phyloP scores from a whole-genome alignment of 2,113 vertebrate species.

The Martes martes region DNA sequence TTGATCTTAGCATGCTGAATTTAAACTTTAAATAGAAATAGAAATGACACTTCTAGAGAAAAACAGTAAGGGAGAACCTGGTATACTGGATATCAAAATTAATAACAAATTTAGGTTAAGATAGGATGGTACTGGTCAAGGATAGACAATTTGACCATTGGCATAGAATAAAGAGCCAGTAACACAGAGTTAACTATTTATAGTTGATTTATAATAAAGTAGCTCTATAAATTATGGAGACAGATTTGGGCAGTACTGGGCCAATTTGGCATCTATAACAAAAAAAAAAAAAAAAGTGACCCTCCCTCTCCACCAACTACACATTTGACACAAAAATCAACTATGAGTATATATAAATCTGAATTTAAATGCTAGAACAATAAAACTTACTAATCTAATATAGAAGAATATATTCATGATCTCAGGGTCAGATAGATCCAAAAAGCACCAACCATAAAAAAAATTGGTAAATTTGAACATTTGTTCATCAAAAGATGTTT shows the following conservation, averaged over 20 bases:
- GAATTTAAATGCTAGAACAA: background rate
- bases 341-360: background rate
- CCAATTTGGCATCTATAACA: background rate
- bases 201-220: background rate
- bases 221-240: background rate
- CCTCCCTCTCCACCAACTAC: background rate
- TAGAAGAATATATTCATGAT: background rate
- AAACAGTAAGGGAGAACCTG: background rate
- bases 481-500: background rate
- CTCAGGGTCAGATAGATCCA: background rate
- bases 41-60: background rate
- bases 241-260: background rate
- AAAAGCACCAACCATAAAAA: background rate
- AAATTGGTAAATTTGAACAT: background rate
- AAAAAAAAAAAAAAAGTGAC: background rate
- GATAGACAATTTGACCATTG: background rate
- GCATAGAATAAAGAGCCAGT: background rate
- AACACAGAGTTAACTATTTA: background rate
- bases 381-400: background rate
- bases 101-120: background rate
- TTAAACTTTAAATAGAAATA: background rate
- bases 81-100: background rate
- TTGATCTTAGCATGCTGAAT: background rate
- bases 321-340: background rate
- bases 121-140: background rate